Percentiles rank a stretch among this genome's conserved stretches.
Evolutionary conservation across 2,797 vertebrate genomes (phyloP).

Genomic region (Periophthalmus magnuspinnatus): DNA sequence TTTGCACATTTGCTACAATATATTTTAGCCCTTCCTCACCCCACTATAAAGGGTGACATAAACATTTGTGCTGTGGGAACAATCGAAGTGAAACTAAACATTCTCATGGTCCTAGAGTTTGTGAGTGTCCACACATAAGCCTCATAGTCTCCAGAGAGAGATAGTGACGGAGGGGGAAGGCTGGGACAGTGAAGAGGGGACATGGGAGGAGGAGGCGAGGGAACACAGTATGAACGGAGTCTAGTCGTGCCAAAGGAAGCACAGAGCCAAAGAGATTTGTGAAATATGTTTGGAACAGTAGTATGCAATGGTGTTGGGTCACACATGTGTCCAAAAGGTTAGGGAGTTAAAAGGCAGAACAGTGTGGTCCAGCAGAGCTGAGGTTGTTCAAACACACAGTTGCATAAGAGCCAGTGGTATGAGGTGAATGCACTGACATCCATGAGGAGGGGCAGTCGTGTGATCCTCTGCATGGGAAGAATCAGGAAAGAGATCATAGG

Average conservation of each 20-base stretch:
- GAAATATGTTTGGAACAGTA: constrained; percentile 24
- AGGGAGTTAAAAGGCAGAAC: constrained; percentile 11
- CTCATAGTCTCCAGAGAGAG: constrained; percentile 57
- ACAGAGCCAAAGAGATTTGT: constrained; percentile 4
- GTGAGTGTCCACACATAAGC: constrained; percentile 51
- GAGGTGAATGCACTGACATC: constrained; percentile 82
- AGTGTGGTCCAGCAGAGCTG: constrained; percentile 7
- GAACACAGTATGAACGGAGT: constrained; percentile 23
- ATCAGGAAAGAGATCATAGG: constrained; percentile 99
- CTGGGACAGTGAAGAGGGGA: constrained; percentile 13
- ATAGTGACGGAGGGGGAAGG: constrained; percentile 28
- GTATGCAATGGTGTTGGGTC: constrained; percentile 21
- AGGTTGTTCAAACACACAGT: constrained; percentile 40
- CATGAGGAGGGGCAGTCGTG: constrained; percentile 94
- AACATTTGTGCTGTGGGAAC: constrained; percentile 57
- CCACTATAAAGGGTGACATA: constrained; percentile 24
- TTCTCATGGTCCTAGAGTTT: constrained; percentile 73
- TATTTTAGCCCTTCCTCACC: constrained; percentile 3
- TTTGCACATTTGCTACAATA: constrained; percentile 2
- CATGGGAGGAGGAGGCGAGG: constrained; percentile 20
- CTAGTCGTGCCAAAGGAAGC: constrained; percentile 35
- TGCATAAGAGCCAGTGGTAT: constrained; percentile 47
- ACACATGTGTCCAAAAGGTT: constrained; percentile 27
- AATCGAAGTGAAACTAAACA: constrained; percentile 55
- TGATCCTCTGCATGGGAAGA: constrained; percentile 97